These are phyloP conservation scores for Dryococelus australis DNA, from an alignment of 2,888 invertebrate genomes.

Conservation along the genomic window DNA sequence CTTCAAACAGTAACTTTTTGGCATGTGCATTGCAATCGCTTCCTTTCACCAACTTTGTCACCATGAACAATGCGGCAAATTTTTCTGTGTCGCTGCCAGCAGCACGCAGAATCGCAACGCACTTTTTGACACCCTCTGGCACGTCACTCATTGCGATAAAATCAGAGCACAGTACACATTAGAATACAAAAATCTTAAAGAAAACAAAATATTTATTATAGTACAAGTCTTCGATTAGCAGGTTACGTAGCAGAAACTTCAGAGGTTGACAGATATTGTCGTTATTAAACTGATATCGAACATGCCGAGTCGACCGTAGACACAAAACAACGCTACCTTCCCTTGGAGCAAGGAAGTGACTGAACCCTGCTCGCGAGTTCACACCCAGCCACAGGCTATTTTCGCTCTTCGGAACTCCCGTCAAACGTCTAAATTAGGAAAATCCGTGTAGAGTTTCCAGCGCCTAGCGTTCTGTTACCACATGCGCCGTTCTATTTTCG, in stretches of 20 bases:
- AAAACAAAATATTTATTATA: background rate
- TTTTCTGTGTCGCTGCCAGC: conserved; percentile 89
- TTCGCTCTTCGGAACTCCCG: conserved; percentile 37
- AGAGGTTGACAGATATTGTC: background rate
- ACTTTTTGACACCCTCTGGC: conserved; percentile 85
- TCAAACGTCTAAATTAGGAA: conserved; percentile 46
- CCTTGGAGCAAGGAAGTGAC: no score
- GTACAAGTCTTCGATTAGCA: no score
- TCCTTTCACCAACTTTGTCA: conserved; percentile 86
- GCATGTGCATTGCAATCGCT: conserved; percentile 77
- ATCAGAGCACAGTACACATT: background rate
- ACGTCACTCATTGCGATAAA: conserved; percentile 49
- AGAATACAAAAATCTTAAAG: background rate
- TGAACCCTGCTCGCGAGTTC: conserved; percentile 4
- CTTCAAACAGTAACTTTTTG: conserved; percentile 83
- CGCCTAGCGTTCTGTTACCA: conserved; percentile 40
- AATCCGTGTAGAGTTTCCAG: conserved; percentile 46
- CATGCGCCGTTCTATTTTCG: conserved; percentile 41
- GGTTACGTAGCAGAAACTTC: background rate
- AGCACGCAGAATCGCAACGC: conserved; percentile 78
- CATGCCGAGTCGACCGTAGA: background rate
- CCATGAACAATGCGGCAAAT: conserved; percentile 90
- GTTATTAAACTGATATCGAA: background rate
- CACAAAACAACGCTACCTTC: background rate
- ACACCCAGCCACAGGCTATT: conserved; percentile 40